phyloP scores from a whole-genome alignment of 1,140 invertebrate genomes.

The Mesaphorura yosii region DNA sequence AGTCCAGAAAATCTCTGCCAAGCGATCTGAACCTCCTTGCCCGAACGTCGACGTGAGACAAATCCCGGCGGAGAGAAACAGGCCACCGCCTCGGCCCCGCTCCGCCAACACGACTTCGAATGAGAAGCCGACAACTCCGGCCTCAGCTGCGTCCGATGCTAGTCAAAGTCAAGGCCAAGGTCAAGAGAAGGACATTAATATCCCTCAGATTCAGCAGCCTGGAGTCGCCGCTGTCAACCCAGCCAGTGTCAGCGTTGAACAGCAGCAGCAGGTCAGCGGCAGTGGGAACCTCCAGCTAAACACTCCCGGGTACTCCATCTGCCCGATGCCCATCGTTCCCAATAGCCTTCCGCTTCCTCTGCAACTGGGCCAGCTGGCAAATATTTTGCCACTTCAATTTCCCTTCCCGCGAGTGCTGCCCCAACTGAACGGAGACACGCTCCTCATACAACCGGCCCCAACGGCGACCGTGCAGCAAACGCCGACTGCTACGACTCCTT shows the following conservation, averaged over 20 bases:
- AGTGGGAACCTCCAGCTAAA: conserved; percentile 5
- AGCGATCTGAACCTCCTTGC: conserved; percentile 38
- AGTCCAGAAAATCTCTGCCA: conserved; percentile 8
- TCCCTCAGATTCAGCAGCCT: conserved; percentile 20
- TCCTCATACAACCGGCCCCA: background rate
- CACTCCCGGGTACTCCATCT: conserved; percentile 27
- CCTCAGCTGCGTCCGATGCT: conserved; percentile 6
- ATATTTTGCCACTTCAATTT: background rate
- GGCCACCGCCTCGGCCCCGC: conserved; percentile 31
- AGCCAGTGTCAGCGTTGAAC: background rate
- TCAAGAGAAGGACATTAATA: conserved; percentile 11
- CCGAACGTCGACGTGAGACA: conserved; percentile 45
- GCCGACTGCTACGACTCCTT: too few species aligned
- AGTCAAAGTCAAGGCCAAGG: conserved; percentile 21
- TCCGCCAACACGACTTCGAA: background rate
- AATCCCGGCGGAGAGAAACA: conserved; percentile 38
- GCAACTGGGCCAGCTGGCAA: background rate
- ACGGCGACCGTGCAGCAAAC: background rate
- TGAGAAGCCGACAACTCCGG: background rate
- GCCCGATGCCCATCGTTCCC: conserved; percentile 17
- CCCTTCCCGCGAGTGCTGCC: background rate
- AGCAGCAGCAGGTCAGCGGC: background rate
- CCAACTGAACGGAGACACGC: background rate
- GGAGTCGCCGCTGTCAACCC: background rate
- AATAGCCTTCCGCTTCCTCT: background rate